phyloP scores from a whole-genome alignment of 2,113 vertebrate species.

The Caloenas nicobarica region DNA sequence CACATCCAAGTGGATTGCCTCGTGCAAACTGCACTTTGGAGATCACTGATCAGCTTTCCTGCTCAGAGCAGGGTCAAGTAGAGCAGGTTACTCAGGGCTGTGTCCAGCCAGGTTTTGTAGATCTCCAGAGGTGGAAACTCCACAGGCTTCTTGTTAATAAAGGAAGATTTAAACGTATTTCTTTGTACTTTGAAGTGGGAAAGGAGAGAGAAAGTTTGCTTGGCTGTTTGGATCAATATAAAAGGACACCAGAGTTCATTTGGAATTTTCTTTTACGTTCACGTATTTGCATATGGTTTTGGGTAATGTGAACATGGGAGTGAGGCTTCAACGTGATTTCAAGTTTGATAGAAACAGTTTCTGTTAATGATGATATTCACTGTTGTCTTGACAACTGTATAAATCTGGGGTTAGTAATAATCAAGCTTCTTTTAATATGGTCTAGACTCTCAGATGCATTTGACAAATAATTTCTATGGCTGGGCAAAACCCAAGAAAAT shows the following conservation, averaged over 20 bases:
- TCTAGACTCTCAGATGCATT: slow-evolving; percentile 43
- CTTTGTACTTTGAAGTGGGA: not conserved
- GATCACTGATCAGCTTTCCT: not conserved
- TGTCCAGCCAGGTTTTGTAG: not conserved
- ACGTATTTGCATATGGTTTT: not conserved
- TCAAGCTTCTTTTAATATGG: slow-evolving; percentile 35
- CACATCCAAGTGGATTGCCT: not conserved
- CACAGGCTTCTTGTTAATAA: not conserved
- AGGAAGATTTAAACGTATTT: not conserved
- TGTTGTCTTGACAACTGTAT: slow-evolving; percentile 57
- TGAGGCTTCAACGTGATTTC: slow-evolving; percentile 23
- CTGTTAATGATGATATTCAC: slow-evolving; percentile 43
- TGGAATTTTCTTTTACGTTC: slow-evolving; percentile 6
- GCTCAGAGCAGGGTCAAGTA: not conserved
- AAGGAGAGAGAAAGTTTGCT: not conserved
- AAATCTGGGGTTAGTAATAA: slow-evolving; percentile 40
- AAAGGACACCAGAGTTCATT: not conserved
- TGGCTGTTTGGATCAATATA: not conserved
- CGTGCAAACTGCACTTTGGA: not conserved
- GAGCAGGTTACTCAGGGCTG: not conserved
- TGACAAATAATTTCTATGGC: slow-evolving; percentile 9
- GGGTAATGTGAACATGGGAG: not conserved
- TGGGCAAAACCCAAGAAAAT: slow-evolving; percentile 11
- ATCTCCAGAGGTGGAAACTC: not conserved
- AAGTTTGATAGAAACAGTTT: not conserved